phyloP scores from a whole-genome alignment of 2,113 vertebrate genomes.

The Ardeotis arabs region DNA sequence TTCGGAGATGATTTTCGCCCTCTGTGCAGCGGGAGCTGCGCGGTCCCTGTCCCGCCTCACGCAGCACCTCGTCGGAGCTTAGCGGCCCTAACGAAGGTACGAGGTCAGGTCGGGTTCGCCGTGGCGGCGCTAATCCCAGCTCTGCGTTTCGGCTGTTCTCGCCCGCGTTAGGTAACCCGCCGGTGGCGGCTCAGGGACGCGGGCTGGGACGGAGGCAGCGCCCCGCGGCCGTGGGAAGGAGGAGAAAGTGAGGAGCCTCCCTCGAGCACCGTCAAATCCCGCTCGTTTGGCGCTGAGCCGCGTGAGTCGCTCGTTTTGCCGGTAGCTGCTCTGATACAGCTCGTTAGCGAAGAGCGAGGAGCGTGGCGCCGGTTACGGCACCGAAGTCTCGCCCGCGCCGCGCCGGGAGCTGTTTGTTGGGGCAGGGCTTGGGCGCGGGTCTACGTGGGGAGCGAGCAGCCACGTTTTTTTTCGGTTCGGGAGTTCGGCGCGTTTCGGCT shows the following conservation, averaged over 20 bases:
- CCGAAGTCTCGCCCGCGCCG: neutral
- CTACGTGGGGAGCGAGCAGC: too few relatives aligned
- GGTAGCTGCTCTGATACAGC: neutral
- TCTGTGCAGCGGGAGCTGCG: neutral
- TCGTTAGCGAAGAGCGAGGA: neutral
- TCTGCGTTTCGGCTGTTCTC: neutral
- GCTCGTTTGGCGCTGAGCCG: neutral
- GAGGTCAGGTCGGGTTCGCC: neutral
- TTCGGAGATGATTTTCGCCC: too few relatives aligned
- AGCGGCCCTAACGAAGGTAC: neutral
- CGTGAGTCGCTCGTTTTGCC: neutral
- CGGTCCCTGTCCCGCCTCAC: accelerated
- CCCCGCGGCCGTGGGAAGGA: neutral
- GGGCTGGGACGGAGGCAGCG: neutral
- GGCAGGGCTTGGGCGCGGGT: neutral
- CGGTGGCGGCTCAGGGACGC: accelerated
- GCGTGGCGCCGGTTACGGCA: neutral
- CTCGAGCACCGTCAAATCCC: neutral
- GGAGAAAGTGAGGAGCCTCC: neutral
- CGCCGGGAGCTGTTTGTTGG: too few relatives aligned
- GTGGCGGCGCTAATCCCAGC: neutral
- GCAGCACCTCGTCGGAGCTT: neutral
- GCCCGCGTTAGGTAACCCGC: neutral
- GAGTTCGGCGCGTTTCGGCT: neutral
- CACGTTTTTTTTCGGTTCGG: neutral